These are phyloP conservation scores for Neria commutata DNA, from an alignment of 2,888 invertebrate genomes.

Conservation along the genomic window DNA sequence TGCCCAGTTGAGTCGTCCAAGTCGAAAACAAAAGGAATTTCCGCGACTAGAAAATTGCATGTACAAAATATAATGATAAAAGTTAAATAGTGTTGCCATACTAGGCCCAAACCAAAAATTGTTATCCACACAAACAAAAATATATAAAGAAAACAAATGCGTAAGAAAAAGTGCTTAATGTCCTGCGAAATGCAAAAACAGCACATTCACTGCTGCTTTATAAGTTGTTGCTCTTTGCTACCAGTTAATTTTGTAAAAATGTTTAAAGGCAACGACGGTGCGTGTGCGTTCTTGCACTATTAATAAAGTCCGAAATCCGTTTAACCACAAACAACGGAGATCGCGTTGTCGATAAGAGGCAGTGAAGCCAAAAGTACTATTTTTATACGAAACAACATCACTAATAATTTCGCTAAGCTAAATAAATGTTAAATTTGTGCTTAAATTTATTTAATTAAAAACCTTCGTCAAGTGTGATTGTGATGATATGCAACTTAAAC, in stretches of 20 bases:
- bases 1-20: too few relatives aligned
- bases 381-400: slow-evolving; percentile 9
- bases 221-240: not conserved
- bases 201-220: not conserved
- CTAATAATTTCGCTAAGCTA: slow-evolving; percentile 25
- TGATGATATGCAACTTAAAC: slow-evolving; percentile 61
- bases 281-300: too few relatives aligned
- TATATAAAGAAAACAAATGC: slow-evolving; percentile 19
- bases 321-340: not conserved
- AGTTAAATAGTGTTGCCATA: slow-evolving; percentile 28
- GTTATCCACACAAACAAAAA: too few relatives aligned
- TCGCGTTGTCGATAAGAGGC: not conserved
- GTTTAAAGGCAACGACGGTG: too few relatives aligned
- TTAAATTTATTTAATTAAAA: slow-evolving; percentile 48
- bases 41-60: slow-evolving; percentile 26
- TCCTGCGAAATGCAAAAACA: slow-evolving; percentile 38
- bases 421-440: slow-evolving; percentile 46
- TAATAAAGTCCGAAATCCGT: too few relatives aligned
- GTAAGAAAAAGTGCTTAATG: slow-evolving; percentile 21
- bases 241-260: not conserved
- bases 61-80: slow-evolving; percentile 25
- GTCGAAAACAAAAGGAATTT: too few relatives aligned
- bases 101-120: slow-evolving; percentile 18
- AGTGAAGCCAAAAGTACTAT: slow-evolving; percentile 15
- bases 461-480: slow-evolving; percentile 56